Evolutionary conservation across 2,888 invertebrate species (phyloP), one percentile per base, ranked within the genome.

Genomic region (Clostera curtula): DNA sequence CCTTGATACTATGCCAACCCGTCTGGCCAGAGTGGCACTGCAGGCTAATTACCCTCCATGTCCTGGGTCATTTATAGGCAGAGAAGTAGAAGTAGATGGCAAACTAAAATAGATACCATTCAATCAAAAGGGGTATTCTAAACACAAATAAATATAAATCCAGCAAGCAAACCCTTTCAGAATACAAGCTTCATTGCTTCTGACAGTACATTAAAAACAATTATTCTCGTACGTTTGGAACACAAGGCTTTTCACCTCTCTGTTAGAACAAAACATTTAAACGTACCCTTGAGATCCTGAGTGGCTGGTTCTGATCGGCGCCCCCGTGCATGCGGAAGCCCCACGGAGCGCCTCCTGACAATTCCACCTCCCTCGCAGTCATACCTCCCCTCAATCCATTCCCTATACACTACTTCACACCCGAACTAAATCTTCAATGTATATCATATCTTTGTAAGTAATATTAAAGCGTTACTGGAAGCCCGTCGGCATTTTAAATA

Each of bases 251-350:
- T 12, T 6, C 6, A 20, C 15, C 6, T 15, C n/a, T n/a, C n/a
- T n/a, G n/a, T n/a, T n/a, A n/a, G n/a, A n/a, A n/a, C n/a, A 29
- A 40, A 47, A 38, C 31, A 49, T 49, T 42, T 27, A 32, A 39
- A 86, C 90, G 85, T 79, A 92, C 93, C 88, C 92, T 88, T 27
- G 92, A 91, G 72, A 95, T 91, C 68, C 89, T 88, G 36, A 94
- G 85, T 34, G 92, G 91, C 70, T 91, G 90, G 62, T 90, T 89
- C 52, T 88, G 87, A 76, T 94, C 93, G 55, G 85, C 87, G 41
- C 94, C 94, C 43, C 94, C 94, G 71, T 92, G 91, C 89, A 94
- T 91, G 45, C 94, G 90, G 83, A 95, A 94, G 58, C 94, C 94
- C 95, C 94, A 94, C 49, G 94, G 94, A 67, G 91, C 89, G 41